Conservation (phyloP, 2,888 invertebrate genomes). For the Hedya salicella region DNA sequence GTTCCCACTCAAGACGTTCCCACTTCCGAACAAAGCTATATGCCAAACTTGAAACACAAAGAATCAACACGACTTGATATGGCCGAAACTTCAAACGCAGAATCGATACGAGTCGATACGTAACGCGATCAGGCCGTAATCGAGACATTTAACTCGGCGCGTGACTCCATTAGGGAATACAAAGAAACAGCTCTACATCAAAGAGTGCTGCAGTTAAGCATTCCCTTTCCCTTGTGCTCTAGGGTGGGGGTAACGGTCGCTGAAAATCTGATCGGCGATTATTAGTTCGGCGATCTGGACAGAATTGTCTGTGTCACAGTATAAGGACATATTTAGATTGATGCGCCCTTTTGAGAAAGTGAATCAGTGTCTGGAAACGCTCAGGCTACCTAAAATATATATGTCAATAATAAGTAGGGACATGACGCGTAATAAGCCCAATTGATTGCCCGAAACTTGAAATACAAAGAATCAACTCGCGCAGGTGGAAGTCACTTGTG, state of each 20-base stretch:
- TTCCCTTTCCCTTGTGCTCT: constrained; percentile 51
- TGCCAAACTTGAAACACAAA: constrained; percentile 18
- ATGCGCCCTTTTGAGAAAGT: too few relatives aligned
- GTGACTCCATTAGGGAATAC: constrained; percentile 73
- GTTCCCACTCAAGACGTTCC: constrained; percentile 1
- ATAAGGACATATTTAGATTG: too few relatives aligned
- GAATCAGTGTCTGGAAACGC: too few relatives aligned
- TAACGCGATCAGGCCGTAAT: constrained; percentile 53
- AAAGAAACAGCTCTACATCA: constrained; percentile 64
- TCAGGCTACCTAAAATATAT: too few relatives aligned
- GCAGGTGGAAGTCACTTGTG: too few relatives aligned
- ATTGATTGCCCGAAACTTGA: too few relatives aligned
- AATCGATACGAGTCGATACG: constrained; percentile 65
- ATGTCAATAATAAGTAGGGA: too few relatives aligned
- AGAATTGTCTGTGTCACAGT: too few relatives aligned
- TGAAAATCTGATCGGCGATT: constrained; percentile 9
- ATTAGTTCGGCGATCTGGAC: too few relatives aligned
- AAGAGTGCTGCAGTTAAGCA: constrained; percentile 54
- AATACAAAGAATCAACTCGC: too few relatives aligned
- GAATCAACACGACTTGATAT: constrained; percentile 17
- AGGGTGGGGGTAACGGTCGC: constrained; percentile 39
- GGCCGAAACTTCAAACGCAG: constrained; percentile 39
- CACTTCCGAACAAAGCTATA: constrained; percentile 3
- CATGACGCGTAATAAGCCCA: too few relatives aligned
- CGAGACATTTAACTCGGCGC: constrained; percentile 70